These are phyloP conservation scores for Plectropomus leopardus DNA, from an alignment of 2,113 vertebrate genomes.

Conservation along the genomic window DNA sequence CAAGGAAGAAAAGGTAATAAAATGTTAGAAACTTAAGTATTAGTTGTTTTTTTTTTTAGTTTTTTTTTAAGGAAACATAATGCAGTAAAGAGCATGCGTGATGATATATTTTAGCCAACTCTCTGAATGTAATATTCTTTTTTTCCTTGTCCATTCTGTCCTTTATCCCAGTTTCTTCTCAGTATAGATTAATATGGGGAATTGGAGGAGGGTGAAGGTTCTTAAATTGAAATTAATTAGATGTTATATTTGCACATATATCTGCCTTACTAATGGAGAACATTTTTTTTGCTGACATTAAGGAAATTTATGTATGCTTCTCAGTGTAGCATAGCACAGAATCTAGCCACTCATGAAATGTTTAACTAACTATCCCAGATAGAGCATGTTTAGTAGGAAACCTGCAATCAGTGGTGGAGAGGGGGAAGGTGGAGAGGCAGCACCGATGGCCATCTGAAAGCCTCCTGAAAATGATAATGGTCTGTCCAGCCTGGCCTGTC, in stretches of 20 bases:
- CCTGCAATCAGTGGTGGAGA: conserved; percentile 59
- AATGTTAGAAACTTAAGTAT: neutral
- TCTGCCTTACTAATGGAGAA: conserved; percentile 9
- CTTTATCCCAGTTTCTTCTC: neutral
- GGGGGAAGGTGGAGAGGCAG: conserved; percentile 48
- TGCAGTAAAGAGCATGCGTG: neutral
- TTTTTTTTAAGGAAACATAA: neutral
- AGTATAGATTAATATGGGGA: neutral
- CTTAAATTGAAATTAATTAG: neutral
- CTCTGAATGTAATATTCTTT: neutral
- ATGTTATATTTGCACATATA: neutral
- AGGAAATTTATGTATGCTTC: neutral
- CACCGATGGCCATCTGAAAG: conserved; percentile 57
- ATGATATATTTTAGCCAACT: neutral
- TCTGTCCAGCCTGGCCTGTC: conserved; percentile 68
- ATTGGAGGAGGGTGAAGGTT: neutral
- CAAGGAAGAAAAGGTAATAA: conserved; percentile 79
- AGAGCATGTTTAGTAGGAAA: conserved; percentile 56
- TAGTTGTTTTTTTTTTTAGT: neutral
- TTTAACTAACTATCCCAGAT: conserved; percentile 70
- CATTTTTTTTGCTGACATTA: conserved; percentile 5
- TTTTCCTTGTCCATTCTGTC: neutral
- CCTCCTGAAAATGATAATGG: conserved; percentile 73
- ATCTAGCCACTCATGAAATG: conserved; percentile 63
- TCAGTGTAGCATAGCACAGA: conserved; percentile 25